A percentile compares a stretch with the other conserved stretches of the same genome.
phyloP scores from a whole-genome alignment of 1,140 invertebrate genomes.

The Lasaia peninsularis region DNA sequence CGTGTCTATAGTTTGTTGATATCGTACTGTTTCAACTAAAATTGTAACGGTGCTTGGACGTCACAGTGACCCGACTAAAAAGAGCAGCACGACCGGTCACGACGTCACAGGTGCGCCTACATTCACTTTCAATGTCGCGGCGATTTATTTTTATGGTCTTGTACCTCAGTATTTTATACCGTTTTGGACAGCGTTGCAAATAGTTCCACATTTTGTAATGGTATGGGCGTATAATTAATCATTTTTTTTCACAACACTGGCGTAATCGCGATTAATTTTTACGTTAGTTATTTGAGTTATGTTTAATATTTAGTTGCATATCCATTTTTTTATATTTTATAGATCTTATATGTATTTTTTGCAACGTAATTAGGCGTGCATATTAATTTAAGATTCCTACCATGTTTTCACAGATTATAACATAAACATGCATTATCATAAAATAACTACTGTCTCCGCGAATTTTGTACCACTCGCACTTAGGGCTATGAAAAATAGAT shows the following conservation, averaged over 20 bases:
- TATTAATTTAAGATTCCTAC: too few species aligned
- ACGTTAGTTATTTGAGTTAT: too few species aligned
- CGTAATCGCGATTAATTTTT: too few species aligned
- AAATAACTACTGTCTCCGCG: too few species aligned
- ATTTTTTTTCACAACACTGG: not conserved
- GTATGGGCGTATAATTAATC: not conserved
- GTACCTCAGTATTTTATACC: slow-evolving; percentile 14
- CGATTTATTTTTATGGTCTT: slow-evolving; percentile 50
- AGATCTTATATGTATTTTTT: not conserved
- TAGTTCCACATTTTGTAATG: not conserved
- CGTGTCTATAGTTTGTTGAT: not conserved
- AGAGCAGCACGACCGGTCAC: slow-evolving; percentile 49
- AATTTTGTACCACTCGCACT: too few species aligned
- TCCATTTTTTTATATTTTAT: not conserved
- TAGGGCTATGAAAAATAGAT: too few species aligned
- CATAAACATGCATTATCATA: too few species aligned
- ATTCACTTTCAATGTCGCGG: slow-evolving; percentile 61
- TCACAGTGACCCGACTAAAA: slow-evolving; percentile 56
- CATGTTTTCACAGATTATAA: too few species aligned
- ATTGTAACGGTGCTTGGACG: slow-evolving; percentile 50
- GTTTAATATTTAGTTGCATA: too few species aligned
- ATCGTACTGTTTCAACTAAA: slow-evolving; percentile 30
- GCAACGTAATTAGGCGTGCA: too few species aligned
- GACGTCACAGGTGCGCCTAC: slow-evolving; percentile 59
- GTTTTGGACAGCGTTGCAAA: slow-evolving; percentile 5